Base-by-base conservation (phyloP, 2,797 vertebrate species). In the Thripadectes ignobilis region DNA sequence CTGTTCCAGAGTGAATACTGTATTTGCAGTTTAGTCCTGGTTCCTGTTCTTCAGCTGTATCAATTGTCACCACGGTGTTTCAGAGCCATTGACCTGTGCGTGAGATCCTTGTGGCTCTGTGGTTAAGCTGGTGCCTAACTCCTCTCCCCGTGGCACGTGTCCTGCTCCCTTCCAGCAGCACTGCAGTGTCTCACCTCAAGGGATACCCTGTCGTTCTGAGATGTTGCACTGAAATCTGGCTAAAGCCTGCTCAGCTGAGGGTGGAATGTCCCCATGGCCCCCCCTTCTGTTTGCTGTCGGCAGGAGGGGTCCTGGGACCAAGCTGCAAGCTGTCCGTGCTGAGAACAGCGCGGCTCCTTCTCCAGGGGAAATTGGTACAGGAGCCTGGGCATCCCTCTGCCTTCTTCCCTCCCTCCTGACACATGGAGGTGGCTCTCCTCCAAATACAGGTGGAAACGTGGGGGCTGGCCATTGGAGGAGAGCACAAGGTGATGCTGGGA, bases 1-100 rank as follows among this genome's bases (percentile, higher is more conserved):
- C 45, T 4, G 1, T 32, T 39, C 13, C 32, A 12, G 67, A 10
- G 39, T 9, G 17, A n/a, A 23, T 30, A 2, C 5, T 0, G 0
- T 59, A 12, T 16, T 58, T 57, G 18, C 1, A 4, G 9, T 7
- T 3, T 3, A 7, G 63, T 22, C 5, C 12, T 7, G 0, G 2
- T 41, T 83, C 48, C 68, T 55, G 52, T 17, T 74, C 39, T 63
- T 36, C 77, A 48, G 49, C 9, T 68, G 10, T 36, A 3, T 12
- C 4, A 49, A 7, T 16, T 12, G 29, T 63, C 57, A 9, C 23
- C 0, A 0, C 61, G 34, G 51, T 39, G 5, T 43, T 59, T 27
- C 55, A 43, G 12, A 62, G 77, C 9, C 1, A 0, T 2, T 57
- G 78, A 10, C 52, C 34, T 9, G 4, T 29, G 19, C 7, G 43